These are phyloP conservation scores for Prunella himalayana DNA, from an alignment of 2,113 vertebrate species.

Conservation along the genomic window DNA sequence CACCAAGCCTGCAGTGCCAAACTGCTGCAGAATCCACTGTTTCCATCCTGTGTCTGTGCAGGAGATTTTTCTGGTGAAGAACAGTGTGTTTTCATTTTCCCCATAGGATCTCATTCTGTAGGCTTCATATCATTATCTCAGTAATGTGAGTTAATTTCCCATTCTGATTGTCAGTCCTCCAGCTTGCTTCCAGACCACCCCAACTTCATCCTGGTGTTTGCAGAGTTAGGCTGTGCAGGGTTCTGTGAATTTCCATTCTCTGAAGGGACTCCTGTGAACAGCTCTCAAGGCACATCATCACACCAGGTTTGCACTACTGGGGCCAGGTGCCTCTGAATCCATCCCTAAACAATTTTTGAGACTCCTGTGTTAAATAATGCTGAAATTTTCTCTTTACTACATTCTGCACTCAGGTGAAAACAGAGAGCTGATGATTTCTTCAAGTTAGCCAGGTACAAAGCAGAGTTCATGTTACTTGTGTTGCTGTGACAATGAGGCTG, in stretches of 20 bases:
- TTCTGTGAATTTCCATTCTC: not conserved
- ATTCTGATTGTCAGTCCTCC: not conserved
- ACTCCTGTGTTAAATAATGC: not conserved
- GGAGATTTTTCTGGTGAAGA: not conserved
- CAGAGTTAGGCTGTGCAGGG: not conserved
- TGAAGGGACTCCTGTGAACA: not conserved
- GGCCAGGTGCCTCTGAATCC: not conserved
- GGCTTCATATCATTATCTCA: not conserved
- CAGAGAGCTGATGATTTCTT: not conserved
- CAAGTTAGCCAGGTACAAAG: not conserved
- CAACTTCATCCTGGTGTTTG: not conserved
- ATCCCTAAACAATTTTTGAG: not conserved
- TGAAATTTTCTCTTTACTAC: not conserved
- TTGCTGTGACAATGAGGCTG: not conserved
- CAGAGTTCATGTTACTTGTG: not conserved
- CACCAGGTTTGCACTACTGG: not conserved
- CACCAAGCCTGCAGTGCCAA: not conserved
- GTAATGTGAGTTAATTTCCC: not conserved
- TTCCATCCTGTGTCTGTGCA: not conserved
- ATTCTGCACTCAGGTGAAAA: not conserved
- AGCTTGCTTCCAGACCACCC: not conserved
- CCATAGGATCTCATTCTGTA: not conserved
- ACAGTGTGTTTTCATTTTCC: not conserved
- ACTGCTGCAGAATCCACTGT: not conserved
- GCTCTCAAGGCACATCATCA: not conserved